Percentiles rank a stretch among this genome's conserved stretches.
phyloP scores from a whole-genome alignment of 92 coral and sea anemone species.

The Porites rus region DNA sequence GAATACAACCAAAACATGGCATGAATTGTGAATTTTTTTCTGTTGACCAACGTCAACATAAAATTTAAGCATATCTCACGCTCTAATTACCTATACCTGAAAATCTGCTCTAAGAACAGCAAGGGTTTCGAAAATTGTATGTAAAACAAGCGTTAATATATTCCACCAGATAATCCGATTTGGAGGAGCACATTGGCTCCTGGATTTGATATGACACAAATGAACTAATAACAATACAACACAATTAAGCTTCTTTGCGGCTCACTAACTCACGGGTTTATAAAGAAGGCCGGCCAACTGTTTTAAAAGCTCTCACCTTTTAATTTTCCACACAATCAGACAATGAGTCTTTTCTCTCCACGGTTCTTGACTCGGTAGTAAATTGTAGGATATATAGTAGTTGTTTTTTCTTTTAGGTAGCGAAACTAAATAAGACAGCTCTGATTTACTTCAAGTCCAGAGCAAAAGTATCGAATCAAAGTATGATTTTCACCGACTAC shows the following conservation, averaged over 20 bases:
- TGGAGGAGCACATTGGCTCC: not conserved
- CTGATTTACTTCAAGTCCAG: not conserved
- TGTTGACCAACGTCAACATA: not conserved
- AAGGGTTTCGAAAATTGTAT: too few species aligned
- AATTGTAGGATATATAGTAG: too few species aligned
- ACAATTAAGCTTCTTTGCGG: not conserved
- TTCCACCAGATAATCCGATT: not conserved
- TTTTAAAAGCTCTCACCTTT: not conserved
- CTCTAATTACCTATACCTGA: not conserved
- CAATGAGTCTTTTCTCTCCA: not conserved
- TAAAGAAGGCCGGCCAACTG: not conserved
- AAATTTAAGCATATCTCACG: not conserved
- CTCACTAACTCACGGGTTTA: not conserved
- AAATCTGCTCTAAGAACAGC: not conserved
- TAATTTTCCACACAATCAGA: not conserved
- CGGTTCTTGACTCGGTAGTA: not conserved
- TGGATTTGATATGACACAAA: too few species aligned
- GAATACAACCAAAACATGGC: too few species aligned
- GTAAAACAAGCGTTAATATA: not conserved
- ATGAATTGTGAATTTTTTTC: too few species aligned
- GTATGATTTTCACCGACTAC: not conserved
- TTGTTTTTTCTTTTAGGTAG: not conserved
- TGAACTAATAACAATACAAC: too few species aligned
- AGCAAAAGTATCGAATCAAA: too few species aligned
- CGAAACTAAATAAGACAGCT: not conserved